Evolutionary conservation across 2,888 invertebrate genomes (phyloP).

Genomic region (Lottia scabra): DNA sequence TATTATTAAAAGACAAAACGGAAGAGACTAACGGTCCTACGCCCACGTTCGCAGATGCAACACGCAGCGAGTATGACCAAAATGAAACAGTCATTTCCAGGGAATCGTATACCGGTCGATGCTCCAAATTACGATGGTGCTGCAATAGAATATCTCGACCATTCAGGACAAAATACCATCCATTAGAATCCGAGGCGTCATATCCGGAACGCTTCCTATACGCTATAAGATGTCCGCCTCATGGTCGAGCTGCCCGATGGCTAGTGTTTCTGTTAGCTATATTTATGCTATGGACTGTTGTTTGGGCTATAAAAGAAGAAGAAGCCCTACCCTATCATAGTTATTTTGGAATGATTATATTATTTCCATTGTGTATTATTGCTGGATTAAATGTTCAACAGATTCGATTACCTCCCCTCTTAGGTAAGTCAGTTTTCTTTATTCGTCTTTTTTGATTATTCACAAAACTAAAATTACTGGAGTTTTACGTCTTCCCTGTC

Average conservation of each 20-base stretch:
- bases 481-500: too few species aligned
- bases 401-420: not conserved
- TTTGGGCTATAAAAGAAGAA: constrained; percentile 48
- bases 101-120: not conserved
- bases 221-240: constrained; percentile 63
- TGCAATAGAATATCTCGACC: not conserved
- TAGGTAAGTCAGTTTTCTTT: not conserved
- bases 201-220: constrained; percentile 40
- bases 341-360: constrained; percentile 3
- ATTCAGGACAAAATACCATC: not conserved
- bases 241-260: constrained; percentile 70
- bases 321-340: constrained; percentile 48
- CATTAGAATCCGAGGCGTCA: constrained; percentile 16
- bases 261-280: constrained; percentile 47
- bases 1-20: too few species aligned
- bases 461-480: too few species aligned
- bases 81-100: too few species aligned
- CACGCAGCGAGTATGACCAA: too few species aligned
- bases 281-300: constrained; percentile 44
- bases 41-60: too few species aligned
- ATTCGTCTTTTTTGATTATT: too few species aligned
- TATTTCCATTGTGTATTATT: not conserved
- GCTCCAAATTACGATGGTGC: not conserved
- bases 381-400: not conserved
- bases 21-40: too few species aligned